Evolutionary conservation across 2,797 vertebrate genomes (phyloP).

Genomic region (Coluber constrictor): DNA sequence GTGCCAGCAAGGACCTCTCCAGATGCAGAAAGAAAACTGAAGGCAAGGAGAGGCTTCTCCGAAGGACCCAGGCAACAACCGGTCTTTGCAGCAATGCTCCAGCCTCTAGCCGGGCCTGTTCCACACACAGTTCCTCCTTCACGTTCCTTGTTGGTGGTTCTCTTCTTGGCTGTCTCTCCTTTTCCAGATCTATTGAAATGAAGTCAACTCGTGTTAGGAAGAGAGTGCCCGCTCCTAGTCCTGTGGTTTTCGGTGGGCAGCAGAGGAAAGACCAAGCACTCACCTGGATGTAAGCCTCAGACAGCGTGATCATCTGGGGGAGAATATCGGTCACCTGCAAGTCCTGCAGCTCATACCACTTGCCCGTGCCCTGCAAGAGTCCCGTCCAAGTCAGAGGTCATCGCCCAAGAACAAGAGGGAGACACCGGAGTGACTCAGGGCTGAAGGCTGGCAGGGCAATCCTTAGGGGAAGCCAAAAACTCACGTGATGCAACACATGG

Average conservation of each 20-base stretch:
- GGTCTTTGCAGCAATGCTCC: not conserved
- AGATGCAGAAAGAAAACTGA: no score
- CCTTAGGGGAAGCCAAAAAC: slow-evolving; percentile 35
- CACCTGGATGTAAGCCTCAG: slow-evolving; percentile 97
- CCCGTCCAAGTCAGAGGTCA: rapidly evolving
- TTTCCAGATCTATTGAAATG: slow-evolving; percentile 88
- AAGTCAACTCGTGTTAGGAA: rapidly evolving
- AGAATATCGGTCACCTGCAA: slow-evolving; percentile 95
- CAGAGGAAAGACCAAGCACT: not conserved
- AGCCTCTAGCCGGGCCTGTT: not conserved
- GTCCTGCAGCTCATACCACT: slow-evolving; percentile 98
- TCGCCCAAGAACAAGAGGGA: not conserved
- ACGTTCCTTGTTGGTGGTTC: slow-evolving; percentile 83
- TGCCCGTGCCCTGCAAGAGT: slow-evolving; percentile 85
- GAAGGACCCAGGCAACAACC: rapidly evolving
- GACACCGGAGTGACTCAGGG: not conserved
- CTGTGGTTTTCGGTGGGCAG: not conserved
- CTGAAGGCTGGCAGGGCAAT: not conserved
- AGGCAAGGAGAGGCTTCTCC: not conserved
- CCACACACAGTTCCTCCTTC: not conserved
- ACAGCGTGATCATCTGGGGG: slow-evolving; percentile 97
- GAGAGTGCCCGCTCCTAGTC: not conserved
- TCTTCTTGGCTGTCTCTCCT: slow-evolving; percentile 79
- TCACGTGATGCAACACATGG: slow-evolving; percentile 93
- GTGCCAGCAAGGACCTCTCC: not conserved